Conservation (phyloP, 2,888 invertebrate genomes). For the Drosophila paranaensis region DNA sequence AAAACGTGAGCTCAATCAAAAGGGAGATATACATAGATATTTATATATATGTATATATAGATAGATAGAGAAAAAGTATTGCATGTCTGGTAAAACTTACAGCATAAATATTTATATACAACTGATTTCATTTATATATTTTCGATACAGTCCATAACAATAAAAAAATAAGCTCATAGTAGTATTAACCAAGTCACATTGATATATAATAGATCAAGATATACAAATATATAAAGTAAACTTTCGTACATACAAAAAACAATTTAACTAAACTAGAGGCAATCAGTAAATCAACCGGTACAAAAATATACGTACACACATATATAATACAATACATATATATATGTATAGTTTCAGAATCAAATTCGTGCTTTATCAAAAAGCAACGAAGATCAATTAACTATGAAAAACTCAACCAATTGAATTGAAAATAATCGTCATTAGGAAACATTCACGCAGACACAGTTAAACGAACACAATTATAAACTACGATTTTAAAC, state of each 20-base stretch:
- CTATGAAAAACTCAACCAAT: conserved; percentile 58
- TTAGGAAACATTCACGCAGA: conserved; percentile 47
- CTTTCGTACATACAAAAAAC: conserved; percentile 67
- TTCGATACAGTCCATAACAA: conserved; percentile 70
- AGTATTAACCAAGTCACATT: conserved; percentile 61
- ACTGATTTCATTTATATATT: conserved; percentile 61
- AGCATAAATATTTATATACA: conserved; percentile 60
- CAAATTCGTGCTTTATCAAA: conserved; percentile 49
- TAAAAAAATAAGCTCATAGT: conserved; percentile 65
- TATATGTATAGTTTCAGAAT: conserved; percentile 12
- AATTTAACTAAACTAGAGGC: conserved; percentile 74
- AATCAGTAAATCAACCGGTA: conserved; percentile 65
- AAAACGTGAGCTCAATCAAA: conserved; percentile 59
- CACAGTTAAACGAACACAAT: conserved; percentile 40
- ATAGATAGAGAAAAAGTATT: conserved; percentile 49
- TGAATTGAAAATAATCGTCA: conserved; percentile 32
- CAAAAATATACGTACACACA: conserved; percentile 57
- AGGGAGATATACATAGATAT: conserved; percentile 35
- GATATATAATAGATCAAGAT: conserved; percentile 49
- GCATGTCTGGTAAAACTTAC: conserved; percentile 56
- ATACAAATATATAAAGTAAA: conserved; percentile 50
- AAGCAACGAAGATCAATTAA: conserved; percentile 63
- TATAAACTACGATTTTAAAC: conserved; percentile 27
- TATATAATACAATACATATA: conserved; percentile 11
- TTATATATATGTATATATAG: neutral